Base-by-base conservation (phyloP, 1,140 invertebrate genomes). In the Bombus confusus region DNA sequence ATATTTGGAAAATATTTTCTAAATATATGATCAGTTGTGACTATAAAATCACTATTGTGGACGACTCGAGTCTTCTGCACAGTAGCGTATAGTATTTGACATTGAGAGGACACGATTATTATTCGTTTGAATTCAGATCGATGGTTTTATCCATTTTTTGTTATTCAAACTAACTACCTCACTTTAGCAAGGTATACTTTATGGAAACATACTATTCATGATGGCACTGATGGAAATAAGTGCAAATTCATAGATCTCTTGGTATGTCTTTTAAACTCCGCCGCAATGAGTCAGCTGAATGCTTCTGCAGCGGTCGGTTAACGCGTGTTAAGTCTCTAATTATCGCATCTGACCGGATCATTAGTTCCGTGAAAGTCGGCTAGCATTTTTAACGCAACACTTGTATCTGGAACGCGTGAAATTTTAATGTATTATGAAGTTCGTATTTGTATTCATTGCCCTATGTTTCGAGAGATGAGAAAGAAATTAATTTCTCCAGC, bases 261-360 rank as follows among this genome's bases (percentile, higher is more conserved):
- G 13, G 13, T n/a, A 31, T 15, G 62, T 64, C n/a, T 66, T 31
- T 66, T 31, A n/a, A 15, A 66, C 13, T 31, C 13, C 8, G 34
- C 8, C 1, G 34, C 66, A 37, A 39, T 68, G 66, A 68, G 22
- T 68, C 66, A 68, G 66, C 34, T 9, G 66, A 68, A 34, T 68
- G 34, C 18, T 68, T 68, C 18, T 37, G 34, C 22, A 68, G 34
- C 15, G 64, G 64, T 22, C 31, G 64, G 31, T 68, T 68, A 68
- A 68, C 66, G 22, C 66, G 34, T 25, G 66, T 68, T 68, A 68
- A 68, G 66, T 68, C 66, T 68, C 34, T 68, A 68, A 68, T 68
- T 39, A 68, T 68, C 66, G 66, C 66, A 68, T 68, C 66, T 68
- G 66, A 68, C 66, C 3, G 66, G 66, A 68, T 68, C 66, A 68